Percentiles rank a stretch among this genome's conserved stretches.
phyloP scores from a whole-genome alignment of 2,888 invertebrate genomes.

The Thalpophila matura region DNA sequence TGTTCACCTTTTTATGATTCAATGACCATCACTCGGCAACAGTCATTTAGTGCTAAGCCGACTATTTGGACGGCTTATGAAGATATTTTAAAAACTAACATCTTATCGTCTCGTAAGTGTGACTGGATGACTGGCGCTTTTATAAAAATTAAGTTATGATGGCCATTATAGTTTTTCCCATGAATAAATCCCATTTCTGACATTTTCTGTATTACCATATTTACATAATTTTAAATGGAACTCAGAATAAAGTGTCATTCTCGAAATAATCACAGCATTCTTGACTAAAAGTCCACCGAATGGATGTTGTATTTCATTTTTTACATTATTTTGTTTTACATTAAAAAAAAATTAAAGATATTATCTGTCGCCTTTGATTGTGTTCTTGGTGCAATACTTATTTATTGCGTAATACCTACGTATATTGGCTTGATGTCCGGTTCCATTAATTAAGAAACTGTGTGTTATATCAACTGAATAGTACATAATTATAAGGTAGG shows the following conservation, averaged over 20 bases:
- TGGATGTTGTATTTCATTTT: neutral
- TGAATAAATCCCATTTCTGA: conserved; percentile 27
- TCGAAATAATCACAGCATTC: neutral
- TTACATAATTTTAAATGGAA: conserved; percentile 23
- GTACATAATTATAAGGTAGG: neutral
- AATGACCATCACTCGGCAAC: conserved; percentile 42
- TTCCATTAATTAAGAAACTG: neutral
- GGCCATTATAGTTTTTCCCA: conserved; percentile 21
- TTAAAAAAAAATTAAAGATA: no score
- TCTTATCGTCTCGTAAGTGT: conserved; percentile 17
- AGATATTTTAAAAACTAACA: conserved; percentile 11
- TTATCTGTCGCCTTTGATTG: neutral
- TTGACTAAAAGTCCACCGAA: neutral
- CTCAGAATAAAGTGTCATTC: neutral
- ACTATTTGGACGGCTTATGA: conserved; percentile 30
- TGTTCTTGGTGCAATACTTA: conserved; percentile 7
- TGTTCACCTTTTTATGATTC: conserved; percentile 65
- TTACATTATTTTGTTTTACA: no score
- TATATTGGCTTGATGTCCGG: neutral
- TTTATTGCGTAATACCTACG: conserved; percentile 10
- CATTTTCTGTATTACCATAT: conserved; percentile 9
- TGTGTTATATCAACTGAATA: neutral
- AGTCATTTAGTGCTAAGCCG: conserved; percentile 47
- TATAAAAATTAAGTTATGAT: conserved; percentile 2
- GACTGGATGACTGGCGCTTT: conserved; percentile 14